A percentile compares a stretch with the other conserved stretches of the same genome.
phyloP scores from a whole-genome alignment of 2,888 invertebrate genomes.

The Melieria crassipennis region DNA sequence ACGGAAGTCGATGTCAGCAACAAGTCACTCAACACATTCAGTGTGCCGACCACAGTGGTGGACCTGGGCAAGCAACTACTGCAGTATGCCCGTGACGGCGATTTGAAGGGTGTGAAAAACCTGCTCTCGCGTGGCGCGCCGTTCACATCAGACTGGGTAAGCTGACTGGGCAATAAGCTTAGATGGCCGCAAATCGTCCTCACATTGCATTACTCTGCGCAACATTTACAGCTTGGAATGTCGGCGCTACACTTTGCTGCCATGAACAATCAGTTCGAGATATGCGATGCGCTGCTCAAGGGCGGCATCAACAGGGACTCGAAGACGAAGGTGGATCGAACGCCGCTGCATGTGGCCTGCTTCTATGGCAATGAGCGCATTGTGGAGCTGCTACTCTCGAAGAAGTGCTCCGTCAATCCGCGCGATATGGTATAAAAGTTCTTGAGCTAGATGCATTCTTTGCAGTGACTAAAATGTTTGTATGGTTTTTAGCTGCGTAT shows the following conservation, averaged over 20 bases:
- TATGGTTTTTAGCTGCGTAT: slow-evolving; percentile 73
- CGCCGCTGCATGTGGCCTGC: slow-evolving; percentile 89
- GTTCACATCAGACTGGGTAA: slow-evolving; percentile 92
- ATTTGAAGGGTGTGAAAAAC: slow-evolving; percentile 78
- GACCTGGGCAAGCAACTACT: slow-evolving; percentile 88
- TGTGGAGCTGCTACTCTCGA: slow-evolving; percentile 74
- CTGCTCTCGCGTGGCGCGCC: slow-evolving; percentile 89
- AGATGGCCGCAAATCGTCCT: no score
- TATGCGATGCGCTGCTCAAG: slow-evolving; percentile 82
- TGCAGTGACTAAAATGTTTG: slow-evolving; percentile 2
- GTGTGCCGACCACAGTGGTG: slow-evolving; percentile 64
- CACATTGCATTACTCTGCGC: not conserved
- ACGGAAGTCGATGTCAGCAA: slow-evolving; percentile 52
- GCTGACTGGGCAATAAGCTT: slow-evolving; percentile 30
- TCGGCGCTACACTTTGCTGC: slow-evolving; percentile 90
- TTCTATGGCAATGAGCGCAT: slow-evolving; percentile 83
- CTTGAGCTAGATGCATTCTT: not conserved
- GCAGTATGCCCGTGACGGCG: slow-evolving; percentile 81
- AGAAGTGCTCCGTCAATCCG: slow-evolving; percentile 78
- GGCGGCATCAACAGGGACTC: slow-evolving; percentile 90
- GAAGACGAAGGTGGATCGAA: slow-evolving; percentile 90
- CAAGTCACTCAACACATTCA: slow-evolving; percentile 44
- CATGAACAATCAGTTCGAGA: slow-evolving; percentile 80
- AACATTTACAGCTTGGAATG: slow-evolving; percentile 70
- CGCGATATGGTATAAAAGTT: slow-evolving; percentile 75